Conservation (phyloP, 1,140 invertebrate genomes). For the Sinonovacula constricta region DNA sequence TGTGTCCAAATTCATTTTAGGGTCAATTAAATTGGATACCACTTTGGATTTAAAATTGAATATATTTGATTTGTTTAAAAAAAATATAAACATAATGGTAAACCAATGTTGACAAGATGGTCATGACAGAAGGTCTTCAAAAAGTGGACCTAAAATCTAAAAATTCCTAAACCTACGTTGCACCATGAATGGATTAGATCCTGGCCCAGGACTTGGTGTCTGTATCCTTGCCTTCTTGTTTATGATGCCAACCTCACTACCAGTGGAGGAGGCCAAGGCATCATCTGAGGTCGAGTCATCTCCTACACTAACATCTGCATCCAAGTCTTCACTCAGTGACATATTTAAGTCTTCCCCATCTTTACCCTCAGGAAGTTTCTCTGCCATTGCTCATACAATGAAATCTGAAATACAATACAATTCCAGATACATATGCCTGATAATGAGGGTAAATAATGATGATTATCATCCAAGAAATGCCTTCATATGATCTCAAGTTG, state of each 20-base stretch:
- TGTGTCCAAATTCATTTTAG: background rate
- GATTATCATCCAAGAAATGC: too few relatives aligned
- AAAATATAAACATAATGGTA: background rate
- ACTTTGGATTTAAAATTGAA: background rate
- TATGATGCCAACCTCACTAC: slow-evolving; percentile 9
- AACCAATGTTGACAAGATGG: background rate
- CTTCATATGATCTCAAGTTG: too few relatives aligned
- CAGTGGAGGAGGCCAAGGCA: background rate
- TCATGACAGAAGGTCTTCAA: background rate
- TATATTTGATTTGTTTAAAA: background rate
- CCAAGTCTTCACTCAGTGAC: too few relatives aligned
- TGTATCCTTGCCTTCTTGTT: slow-evolving; percentile 8
- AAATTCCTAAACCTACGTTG: slow-evolving; percentile 23
- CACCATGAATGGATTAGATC: slow-evolving; percentile 30
- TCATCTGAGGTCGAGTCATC: too few relatives aligned
- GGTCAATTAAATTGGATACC: too few relatives aligned
- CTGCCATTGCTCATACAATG: too few relatives aligned
- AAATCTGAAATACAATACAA: too few relatives aligned
- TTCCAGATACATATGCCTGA: too few relatives aligned
- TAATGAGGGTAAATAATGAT: too few relatives aligned
- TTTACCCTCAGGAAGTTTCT: too few relatives aligned
- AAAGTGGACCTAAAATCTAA: background rate
- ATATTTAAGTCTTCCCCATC: too few relatives aligned
- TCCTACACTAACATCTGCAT: too few relatives aligned
- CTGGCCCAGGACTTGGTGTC: slow-evolving; percentile 14